Conservation (phyloP, 2,113 vertebrate genomes). For the Cottus gobio region DNA sequence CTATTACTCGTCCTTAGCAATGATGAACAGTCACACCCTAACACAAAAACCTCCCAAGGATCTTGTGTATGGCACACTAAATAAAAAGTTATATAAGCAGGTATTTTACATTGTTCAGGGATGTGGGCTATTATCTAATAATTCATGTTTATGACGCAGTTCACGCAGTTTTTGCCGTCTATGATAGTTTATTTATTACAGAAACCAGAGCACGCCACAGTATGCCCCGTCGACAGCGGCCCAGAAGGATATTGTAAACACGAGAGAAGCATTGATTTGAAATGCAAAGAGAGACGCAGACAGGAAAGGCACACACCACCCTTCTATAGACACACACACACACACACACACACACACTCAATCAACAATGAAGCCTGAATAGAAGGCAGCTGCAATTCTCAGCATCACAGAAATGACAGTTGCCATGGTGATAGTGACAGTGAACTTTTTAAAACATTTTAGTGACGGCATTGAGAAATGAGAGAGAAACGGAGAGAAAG, state of each 20-base stretch:
- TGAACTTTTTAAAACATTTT: constrained; percentile 79
- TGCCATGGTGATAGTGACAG: constrained; percentile 79
- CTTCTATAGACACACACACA: neutral
- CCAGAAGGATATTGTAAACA: constrained; percentile 50
- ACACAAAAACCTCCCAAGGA: neutral
- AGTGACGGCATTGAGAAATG: constrained; percentile 51
- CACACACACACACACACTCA: constrained; percentile 15
- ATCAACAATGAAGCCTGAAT: constrained; percentile 64
- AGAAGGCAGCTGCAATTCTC: constrained; percentile 73
- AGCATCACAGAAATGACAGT: constrained; percentile 77
- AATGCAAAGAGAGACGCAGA: constrained; percentile 40
- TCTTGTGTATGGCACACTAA: neutral
- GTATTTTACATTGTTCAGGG: constrained; percentile 1
- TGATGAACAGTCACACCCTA: neutral
- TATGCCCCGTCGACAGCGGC: constrained; percentile 30
- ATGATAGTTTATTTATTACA: constrained; percentile 43
- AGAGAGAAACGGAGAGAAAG: constrained; percentile 18
- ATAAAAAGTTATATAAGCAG: neutral
- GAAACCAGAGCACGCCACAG: constrained; percentile 39
- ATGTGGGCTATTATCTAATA: constrained; percentile 10
- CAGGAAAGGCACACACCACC: constrained; percentile 21
- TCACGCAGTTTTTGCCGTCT: constrained; percentile 2
- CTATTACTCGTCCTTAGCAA: neutral
- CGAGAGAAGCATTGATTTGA: constrained; percentile 54
- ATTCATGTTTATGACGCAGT: constrained; percentile 35